A percentile compares a stretch with the other conserved stretches of the same genome.
Evolutionary conservation across 2,797 vertebrate genomes (phyloP).

Genomic region (Tenualosa ilisha): DNA sequence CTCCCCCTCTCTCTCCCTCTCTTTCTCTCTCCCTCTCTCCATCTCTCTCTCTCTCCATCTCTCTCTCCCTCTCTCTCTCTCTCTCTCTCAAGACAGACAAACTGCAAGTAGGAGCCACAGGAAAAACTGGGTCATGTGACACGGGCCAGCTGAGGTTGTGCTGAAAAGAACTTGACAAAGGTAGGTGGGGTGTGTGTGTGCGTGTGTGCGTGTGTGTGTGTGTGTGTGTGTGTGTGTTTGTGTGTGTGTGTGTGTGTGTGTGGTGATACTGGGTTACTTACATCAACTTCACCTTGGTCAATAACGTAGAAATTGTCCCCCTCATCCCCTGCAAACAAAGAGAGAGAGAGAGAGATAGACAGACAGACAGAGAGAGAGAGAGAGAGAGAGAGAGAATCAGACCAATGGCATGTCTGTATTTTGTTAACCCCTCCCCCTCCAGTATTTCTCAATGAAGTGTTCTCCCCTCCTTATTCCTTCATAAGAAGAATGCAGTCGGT

Average conservation of each 20-base stretch:
- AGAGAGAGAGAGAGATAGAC: not conserved
- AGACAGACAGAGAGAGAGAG: not conserved
- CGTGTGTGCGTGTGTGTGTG: not conserved
- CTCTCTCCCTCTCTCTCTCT: no score
- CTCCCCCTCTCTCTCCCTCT: no score
- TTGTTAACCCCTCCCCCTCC: constrained; percentile 9
- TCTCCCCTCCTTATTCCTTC: not conserved
- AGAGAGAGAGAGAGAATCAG: not conserved
- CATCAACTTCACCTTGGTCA: constrained; percentile 96
- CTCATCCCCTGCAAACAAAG: constrained; percentile 82
- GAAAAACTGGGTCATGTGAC: not conserved
- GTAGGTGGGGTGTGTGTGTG: not conserved
- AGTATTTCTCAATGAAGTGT: not conserved
- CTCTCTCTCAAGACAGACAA: not conserved
- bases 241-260: not conserved
- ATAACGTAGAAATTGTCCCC: constrained; percentile 99
- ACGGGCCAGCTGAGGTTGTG: not conserved
- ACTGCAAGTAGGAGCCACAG: not conserved
- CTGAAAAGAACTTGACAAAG: not conserved
- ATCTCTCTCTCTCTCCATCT: no score
- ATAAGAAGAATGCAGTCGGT: not conserved
- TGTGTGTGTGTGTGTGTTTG: not conserved
- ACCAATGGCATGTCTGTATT: not conserved
- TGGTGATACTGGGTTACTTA: constrained; percentile 71
- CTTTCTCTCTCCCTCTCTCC: no score